Percentiles rank a stretch among this genome's conserved stretches.
Evolutionary conservation across 2,797 vertebrate species (phyloP).

Genomic region (Acrocephalus scirpaceus): DNA sequence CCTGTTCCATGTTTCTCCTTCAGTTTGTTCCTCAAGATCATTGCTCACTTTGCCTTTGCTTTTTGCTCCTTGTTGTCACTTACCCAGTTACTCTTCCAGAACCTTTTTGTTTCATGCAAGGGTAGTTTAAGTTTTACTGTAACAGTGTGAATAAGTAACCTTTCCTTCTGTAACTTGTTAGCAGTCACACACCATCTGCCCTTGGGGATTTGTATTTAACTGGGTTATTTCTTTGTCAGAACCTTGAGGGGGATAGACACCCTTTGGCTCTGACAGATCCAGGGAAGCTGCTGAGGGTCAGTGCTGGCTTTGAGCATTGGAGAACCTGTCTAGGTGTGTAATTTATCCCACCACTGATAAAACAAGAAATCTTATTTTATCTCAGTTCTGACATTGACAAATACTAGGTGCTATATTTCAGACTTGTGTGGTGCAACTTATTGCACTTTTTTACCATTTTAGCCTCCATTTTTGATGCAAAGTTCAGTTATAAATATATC

Average conservation of each 20-base stretch:
- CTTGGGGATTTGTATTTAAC: not conserved
- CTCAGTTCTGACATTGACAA: not conserved
- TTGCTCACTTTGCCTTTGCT: not conserved
- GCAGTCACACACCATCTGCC: not conserved
- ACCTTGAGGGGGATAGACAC: accelerated
- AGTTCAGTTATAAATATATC: not conserved
- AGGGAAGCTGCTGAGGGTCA: not conserved
- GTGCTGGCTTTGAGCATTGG: not conserved
- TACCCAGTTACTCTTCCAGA: not conserved
- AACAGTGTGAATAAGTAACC: not conserved
- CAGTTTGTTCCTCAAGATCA: not conserved
- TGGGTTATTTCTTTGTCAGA: not conserved
- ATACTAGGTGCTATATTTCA: not conserved
- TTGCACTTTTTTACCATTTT: not conserved
- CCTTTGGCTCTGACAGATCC: not conserved
- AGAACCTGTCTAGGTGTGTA: not conserved
- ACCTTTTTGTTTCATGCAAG: not conserved
- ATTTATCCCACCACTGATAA: not conserved
- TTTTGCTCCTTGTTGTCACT: not conserved
- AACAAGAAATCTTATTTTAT: not conserved
- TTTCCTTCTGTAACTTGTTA: not conserved
- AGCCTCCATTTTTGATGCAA: not conserved
- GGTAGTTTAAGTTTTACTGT: not conserved
- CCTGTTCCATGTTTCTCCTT: not conserved
- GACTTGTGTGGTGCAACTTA: not conserved